phyloP scores from a whole-genome alignment of 2,888 invertebrate genomes.

The Mesoligia furuncula region DNA sequence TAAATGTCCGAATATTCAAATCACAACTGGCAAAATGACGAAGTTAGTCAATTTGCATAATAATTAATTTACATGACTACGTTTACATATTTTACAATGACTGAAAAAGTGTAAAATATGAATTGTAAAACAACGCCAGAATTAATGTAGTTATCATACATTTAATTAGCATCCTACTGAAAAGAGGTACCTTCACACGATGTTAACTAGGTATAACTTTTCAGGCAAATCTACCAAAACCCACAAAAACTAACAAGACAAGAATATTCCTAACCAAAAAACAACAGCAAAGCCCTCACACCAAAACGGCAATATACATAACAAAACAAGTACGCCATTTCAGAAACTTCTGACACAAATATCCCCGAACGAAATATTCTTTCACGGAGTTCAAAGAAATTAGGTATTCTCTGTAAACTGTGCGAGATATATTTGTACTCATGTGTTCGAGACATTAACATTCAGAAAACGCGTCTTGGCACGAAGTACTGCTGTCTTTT shows the following conservation, averaged over 20 bases:
- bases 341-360: slow-evolving; percentile 45
- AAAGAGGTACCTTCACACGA: not conserved
- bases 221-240: slow-evolving; percentile 17
- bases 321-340: slow-evolving; percentile 48
- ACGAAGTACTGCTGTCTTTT: slow-evolving; percentile 32
- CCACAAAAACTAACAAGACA: slow-evolving; percentile 10
- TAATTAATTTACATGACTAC: too few species aligned
- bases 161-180: not conserved
- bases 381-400: slow-evolving; percentile 53
- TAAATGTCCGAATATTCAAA: too few species aligned
- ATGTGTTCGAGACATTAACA: slow-evolving; percentile 50
- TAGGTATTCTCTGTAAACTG: slow-evolving; percentile 57
- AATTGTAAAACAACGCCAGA: not conserved
- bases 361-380: slow-evolving; percentile 52
- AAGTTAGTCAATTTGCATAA: not conserved
- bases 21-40: too few species aligned
- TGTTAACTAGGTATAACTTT: not conserved
- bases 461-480: slow-evolving; percentile 40
- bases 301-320: slow-evolving; percentile 53
- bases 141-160: not conserved
- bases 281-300: slow-evolving; percentile 17
- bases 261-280: slow-evolving; percentile 36
- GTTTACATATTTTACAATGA: too few species aligned
- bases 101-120: too few species aligned
- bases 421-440: slow-evolving; percentile 40